phyloP scores from a whole-genome alignment of 2,888 invertebrate genomes.

The Drosophila ustulata region DNA sequence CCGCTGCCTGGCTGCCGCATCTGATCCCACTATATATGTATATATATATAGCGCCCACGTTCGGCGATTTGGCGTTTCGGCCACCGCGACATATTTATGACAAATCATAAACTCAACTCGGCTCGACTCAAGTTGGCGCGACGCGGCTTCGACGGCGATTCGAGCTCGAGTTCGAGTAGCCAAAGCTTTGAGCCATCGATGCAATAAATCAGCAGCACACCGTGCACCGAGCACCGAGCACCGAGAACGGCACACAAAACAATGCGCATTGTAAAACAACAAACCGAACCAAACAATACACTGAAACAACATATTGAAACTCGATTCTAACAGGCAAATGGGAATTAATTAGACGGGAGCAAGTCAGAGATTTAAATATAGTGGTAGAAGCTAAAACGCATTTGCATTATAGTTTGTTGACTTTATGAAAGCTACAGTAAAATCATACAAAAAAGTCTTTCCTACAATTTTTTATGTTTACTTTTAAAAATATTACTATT shows the following conservation, averaged over 20 bases:
- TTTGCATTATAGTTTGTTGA: no score
- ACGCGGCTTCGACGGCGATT: conserved; percentile 3
- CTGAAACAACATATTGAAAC: conserved; percentile 26
- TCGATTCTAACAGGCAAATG: not conserved
- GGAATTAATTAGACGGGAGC: not conserved
- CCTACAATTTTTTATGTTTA: no score
- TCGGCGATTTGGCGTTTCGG: conserved; percentile 14
- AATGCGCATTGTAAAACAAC: conserved; percentile 73
- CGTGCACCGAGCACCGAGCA: conserved; percentile 78
- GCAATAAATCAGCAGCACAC: conserved; percentile 82
- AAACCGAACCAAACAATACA: conserved; percentile 43
- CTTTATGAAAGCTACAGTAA: no score
- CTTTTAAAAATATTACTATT: no score
- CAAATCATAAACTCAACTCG: conserved; percentile 70
- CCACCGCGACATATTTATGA: conserved; percentile 72
- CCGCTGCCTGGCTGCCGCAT: not conserved
- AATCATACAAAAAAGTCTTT: no score
- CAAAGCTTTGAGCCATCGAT: conserved; percentile 64
- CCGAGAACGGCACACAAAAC: conserved; percentile 52
- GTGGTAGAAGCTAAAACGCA: no score
- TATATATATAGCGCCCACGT: conserved; percentile 8
- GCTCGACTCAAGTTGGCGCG: not conserved
- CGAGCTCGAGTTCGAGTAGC: conserved; percentile 31
- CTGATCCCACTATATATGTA: not conserved
- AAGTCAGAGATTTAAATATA: no score